phyloP scores from a whole-genome alignment of 1,140 invertebrate species.

The Phymorhynchus buccinoides region DNA sequence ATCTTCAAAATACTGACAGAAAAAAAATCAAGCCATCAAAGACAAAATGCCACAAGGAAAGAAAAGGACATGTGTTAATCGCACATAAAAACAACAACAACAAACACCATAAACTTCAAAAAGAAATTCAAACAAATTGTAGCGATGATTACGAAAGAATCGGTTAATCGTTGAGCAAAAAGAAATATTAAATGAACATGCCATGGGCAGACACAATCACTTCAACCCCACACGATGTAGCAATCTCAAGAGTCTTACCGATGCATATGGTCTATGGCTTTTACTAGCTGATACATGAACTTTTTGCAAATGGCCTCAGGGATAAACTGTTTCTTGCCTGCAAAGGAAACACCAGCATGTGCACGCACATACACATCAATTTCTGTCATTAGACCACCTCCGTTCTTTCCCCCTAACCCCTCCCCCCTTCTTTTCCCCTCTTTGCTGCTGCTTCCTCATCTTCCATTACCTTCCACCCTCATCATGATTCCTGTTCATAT shows the following conservation, averaged over 20 bases:
- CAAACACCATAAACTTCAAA: background rate
- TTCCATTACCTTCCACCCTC: no score
- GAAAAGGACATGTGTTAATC: background rate
- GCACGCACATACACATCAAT: no score
- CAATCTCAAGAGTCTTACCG: conserved; percentile 58
- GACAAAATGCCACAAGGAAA: background rate
- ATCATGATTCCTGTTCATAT: no score
- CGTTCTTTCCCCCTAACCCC: background rate
- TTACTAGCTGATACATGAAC: conserved; percentile 76
- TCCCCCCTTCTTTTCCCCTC: background rate
- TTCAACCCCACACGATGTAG: background rate
- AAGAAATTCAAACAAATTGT: background rate
- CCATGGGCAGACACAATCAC: background rate
- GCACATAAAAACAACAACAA: background rate
- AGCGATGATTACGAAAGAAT: no score
- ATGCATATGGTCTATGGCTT: conserved; percentile 71
- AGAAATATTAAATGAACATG: background rate
- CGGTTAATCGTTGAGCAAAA: background rate
- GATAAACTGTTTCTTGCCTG: conserved; percentile 69
- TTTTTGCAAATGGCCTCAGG: conserved; percentile 73
- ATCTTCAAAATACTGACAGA: background rate
- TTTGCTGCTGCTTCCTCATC: background rate
- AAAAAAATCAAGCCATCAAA: background rate
- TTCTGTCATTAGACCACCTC: background rate
- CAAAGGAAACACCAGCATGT: conserved; percentile 38